Base-by-base conservation (phyloP, 2,797 vertebrate genomes). In the Staurois parvus region DNA sequence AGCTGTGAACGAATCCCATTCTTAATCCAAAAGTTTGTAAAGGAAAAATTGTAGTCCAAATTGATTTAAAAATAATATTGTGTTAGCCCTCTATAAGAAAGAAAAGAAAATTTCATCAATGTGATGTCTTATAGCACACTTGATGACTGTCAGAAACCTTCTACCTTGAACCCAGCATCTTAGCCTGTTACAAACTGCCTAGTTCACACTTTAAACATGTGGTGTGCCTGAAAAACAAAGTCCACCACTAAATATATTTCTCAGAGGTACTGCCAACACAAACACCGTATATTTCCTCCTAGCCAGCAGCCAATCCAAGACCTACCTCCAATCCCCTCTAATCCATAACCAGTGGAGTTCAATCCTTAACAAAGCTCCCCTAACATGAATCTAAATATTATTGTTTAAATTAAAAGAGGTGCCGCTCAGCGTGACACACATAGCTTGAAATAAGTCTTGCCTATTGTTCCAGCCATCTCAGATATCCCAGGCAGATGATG, bases 201-300 rank as follows among this genome's bases (percentile, higher is more conserved):
- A 32, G 59, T 88, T 89, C 94, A 91, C 90, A 76, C 78, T 78
- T 90, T 85, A 34, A 77, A 89, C 88, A 85, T 88, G 89, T 79
- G 93, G 91, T 85, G 52, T 87, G 40, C 90, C 91, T 94, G 59
- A 90, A 91, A 92, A 93, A 92, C 93, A 95, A 92, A 94, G 93
- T 94, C 91, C 89, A 92, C 91, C 91, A 92, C 96, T 97, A 96
- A 95, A 97, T 96, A 96, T 95, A 97, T 92, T 93, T 90, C 91
- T 93, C 84, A 81, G 90, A 88, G 86, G 92, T 91, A 88, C 94
- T 90, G 96, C 96, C 91, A 92, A 97, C 93, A 95, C 95, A 92
- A 94, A 95, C 94, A 91, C 91, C 74, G 90, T 84, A 91, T 94
- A 96, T 96, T 94, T 93, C 94, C 95, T 92, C 88, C 17, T 70